phyloP scores from a whole-genome alignment of 1,140 invertebrate genomes.

The Thalassaphorura encarpata region DNA sequence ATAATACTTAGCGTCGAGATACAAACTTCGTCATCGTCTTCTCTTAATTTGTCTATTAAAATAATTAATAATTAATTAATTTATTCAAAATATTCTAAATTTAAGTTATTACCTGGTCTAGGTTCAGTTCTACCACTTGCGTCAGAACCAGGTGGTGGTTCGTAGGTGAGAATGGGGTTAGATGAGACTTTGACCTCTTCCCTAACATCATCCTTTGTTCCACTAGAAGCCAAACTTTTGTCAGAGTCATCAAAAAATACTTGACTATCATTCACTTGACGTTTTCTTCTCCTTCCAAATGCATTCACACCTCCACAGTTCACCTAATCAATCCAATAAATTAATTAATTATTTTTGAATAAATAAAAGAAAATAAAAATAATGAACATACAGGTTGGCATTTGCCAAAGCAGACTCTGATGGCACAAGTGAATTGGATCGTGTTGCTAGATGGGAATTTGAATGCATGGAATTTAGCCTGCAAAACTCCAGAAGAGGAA shows the following conservation, averaged over 20 bases:
- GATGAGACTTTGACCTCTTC: slow-evolving; percentile 89
- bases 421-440: slow-evolving; percentile 91
- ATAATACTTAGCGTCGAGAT: slow-evolving; percentile 86
- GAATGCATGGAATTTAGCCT: slow-evolving; percentile 85
- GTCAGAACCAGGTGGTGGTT: slow-evolving; percentile 64
- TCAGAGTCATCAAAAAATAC: slow-evolving; percentile 44
- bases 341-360: not conserved
- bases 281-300: slow-evolving; percentile 49
- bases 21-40: slow-evolving; percentile 74
- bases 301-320: slow-evolving; percentile 84
- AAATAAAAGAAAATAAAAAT: not conserved
- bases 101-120: slow-evolving; percentile 60
- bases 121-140: too few species aligned
- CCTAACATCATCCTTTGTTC: slow-evolving; percentile 66
- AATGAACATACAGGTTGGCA: slow-evolving; percentile 72
- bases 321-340: slow-evolving; percentile 46
- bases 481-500: slow-evolving; percentile 64
- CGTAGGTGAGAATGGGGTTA: slow-evolving; percentile 79
- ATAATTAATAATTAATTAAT: not conserved
- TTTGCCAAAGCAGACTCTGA: slow-evolving; percentile 86
- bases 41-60: slow-evolving; percentile 47
- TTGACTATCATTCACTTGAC: too few species aligned
- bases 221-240: slow-evolving; percentile 39
- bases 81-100: not conserved
- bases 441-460: slow-evolving; percentile 93